phyloP scores from a whole-genome alignment of 2,888 invertebrate genomes.

The Uropetala carovei region DNA sequence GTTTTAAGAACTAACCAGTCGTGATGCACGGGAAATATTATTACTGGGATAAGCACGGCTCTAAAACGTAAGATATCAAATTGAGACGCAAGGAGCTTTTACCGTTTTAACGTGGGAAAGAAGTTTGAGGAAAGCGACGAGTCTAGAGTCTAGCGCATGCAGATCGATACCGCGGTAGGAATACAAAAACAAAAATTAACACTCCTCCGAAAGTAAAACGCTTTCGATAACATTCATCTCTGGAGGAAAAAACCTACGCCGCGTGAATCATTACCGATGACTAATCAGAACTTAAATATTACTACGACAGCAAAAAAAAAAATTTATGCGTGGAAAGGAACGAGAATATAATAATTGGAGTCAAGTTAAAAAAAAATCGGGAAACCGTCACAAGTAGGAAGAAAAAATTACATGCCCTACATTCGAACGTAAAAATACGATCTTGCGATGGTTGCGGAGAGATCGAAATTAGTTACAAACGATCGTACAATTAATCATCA shows the following conservation, averaged over 20 bases:
- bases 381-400: too few relatives aligned
- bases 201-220: not conserved
- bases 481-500: too few relatives aligned
- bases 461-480: too few relatives aligned
- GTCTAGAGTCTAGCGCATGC: constrained; percentile 1
- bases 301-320: too few relatives aligned
- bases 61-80: not conserved
- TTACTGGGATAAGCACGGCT: not conserved
- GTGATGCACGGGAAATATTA: not conserved
- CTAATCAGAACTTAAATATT: too few relatives aligned
- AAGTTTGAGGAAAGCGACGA: not conserved
- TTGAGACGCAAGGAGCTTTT: not conserved
- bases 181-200: constrained; percentile 7
- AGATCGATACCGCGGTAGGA: constrained; percentile 2
- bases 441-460: too few relatives aligned
- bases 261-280: not conserved
- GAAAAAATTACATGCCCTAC: too few relatives aligned
- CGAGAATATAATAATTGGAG: too few relatives aligned
- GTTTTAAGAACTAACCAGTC: not conserved
- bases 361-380: too few relatives aligned
- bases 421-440: too few relatives aligned
- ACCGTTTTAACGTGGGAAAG: not conserved
- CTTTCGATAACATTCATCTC: not conserved
- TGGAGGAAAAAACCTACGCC: not conserved
- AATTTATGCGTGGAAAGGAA: too few relatives aligned